A percentile compares a stretch with the other conserved stretches of the same genome.
Conservation (phyloP, 2,113 vertebrate species). For the Galbula dea region DNA sequence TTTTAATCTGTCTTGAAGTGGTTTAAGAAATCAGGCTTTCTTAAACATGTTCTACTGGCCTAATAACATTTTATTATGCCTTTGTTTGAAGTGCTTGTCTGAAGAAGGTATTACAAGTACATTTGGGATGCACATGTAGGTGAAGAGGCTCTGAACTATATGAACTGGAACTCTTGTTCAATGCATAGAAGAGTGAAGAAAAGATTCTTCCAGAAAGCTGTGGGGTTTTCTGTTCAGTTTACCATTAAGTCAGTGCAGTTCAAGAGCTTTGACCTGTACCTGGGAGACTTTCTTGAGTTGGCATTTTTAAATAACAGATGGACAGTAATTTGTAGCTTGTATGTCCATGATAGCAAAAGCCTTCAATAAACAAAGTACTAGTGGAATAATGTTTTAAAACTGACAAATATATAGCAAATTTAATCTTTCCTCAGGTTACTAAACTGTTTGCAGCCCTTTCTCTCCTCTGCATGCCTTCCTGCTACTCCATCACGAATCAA, state of each 20-base stretch:
- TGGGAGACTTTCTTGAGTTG: not conserved
- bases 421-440: not conserved
- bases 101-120: not conserved
- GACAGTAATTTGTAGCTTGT: not conserved
- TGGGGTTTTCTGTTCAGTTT: not conserved
- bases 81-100: not conserved
- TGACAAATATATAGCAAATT: not conserved
- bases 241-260: not conserved
- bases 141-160: not conserved
- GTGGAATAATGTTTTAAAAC: not conserved
- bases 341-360: not conserved
- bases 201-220: not conserved
- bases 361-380: not conserved
- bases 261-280: not conserved
- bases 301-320: not conserved
- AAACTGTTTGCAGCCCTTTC: not conserved
- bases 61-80: not conserved
- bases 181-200: not conserved
- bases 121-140: not conserved
- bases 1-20: not conserved
- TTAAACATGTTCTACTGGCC: not conserved
- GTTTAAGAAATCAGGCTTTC: not conserved
- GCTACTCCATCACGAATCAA: not conserved
- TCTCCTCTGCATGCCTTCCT: not conserved
- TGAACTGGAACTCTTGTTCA: constrained; percentile 25